A percentile compares a stretch with the other conserved stretches of the same genome.
phyloP scores from a whole-genome alignment of 2,888 invertebrate species.

The Stenoptilia bipunctidactyla region DNA sequence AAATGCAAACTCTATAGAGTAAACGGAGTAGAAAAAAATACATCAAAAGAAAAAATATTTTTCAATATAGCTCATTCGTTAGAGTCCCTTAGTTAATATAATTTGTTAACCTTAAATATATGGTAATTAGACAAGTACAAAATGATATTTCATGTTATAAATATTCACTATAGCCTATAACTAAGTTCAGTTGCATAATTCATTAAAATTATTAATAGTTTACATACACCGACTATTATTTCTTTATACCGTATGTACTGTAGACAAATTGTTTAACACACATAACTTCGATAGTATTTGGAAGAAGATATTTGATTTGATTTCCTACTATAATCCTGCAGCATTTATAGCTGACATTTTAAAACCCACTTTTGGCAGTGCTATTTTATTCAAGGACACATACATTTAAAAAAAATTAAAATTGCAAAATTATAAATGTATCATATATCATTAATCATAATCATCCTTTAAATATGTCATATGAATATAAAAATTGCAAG shows the following conservation, averaged over 20 bases:
- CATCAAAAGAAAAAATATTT: conserved; percentile 54
- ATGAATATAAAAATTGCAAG: neutral
- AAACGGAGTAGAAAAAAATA: conserved; percentile 62
- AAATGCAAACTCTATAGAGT: conserved; percentile 67
- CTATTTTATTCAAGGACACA: too few relatives aligned
- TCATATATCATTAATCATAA: too few relatives aligned
- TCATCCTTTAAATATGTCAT: neutral
- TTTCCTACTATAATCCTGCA: too few relatives aligned
- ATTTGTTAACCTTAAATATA: conserved; percentile 65
- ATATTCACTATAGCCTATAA: conserved; percentile 61
- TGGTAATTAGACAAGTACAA: conserved; percentile 69
- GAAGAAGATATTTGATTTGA: neutral
- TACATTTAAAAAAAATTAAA: too few relatives aligned
- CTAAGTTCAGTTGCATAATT: conserved; percentile 66
- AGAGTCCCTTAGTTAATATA: conserved; percentile 58
- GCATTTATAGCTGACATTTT: too few relatives aligned
- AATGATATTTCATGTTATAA: conserved; percentile 65
- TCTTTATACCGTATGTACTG: conserved; percentile 8
- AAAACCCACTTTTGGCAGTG: too few relatives aligned
- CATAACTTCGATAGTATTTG: neutral
- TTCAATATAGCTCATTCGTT: conserved; percentile 55
- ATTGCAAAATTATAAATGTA: too few relatives aligned
- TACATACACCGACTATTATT: conserved; percentile 37
- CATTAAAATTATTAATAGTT: conserved; percentile 46
- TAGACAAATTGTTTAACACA: neutral